phyloP scores from a whole-genome alignment of 2,113 vertebrate genomes.

The Peromyscus polionotus region DNA sequence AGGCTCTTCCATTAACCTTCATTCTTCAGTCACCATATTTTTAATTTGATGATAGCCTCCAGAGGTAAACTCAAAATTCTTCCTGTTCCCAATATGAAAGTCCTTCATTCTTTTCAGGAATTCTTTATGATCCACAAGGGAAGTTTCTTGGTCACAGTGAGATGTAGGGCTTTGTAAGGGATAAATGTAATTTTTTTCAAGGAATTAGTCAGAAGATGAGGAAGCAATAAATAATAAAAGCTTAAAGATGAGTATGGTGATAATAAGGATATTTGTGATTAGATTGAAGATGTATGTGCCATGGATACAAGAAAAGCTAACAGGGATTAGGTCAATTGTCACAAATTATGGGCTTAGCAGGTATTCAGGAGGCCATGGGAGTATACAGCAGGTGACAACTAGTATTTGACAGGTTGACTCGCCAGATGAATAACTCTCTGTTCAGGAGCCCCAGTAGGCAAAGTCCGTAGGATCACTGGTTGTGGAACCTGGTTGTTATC shows the following conservation, averaged over 20 bases:
- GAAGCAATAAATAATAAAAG: background rate
- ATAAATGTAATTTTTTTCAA: background rate
- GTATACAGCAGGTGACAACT: too few species aligned
- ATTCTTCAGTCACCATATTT: background rate
- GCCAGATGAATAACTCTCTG: too few species aligned
- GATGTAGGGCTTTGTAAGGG: background rate
- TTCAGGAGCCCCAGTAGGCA: too few species aligned
- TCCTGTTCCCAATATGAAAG: background rate
- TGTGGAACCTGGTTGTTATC: too few species aligned
- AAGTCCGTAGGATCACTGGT: too few species aligned
- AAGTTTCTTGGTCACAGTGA: background rate
- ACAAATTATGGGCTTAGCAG: background rate
- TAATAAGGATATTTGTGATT: background rate
- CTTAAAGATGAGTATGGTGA: background rate
- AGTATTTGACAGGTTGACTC: too few species aligned
- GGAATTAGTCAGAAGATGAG: background rate
- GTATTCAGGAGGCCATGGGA: too few species aligned
- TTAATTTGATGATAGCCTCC: background rate
- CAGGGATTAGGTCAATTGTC: rapidly evolving
- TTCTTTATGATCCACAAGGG: background rate
- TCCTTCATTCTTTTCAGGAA: background rate
- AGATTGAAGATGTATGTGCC: background rate
- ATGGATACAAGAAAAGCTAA: background rate
- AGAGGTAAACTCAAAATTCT: background rate
- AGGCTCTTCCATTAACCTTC: rapidly evolving